Base-by-base conservation (phyloP, 2,888 invertebrate species). In the Acrobeloides nanus region DNA sequence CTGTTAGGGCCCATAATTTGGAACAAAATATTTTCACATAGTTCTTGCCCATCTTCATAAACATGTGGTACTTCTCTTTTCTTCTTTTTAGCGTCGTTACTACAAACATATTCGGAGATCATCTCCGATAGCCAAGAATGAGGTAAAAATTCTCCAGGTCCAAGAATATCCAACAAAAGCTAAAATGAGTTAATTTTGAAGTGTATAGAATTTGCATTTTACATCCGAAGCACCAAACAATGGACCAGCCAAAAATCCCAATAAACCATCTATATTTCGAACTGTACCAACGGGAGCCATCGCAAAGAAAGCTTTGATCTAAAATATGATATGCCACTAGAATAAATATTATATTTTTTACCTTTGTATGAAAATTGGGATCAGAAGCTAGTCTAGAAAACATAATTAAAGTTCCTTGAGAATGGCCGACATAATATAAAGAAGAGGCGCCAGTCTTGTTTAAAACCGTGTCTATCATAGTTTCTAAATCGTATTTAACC, bases 1-100 rank as follows among this genome's bases (percentile, higher is more conserved):
- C 43, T 40, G 33, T 57, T 51, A n/a, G 48, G 70, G 86, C 87
- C 87, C 57, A 81, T 81, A 1, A 86, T 61, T 7, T 83, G 74
- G 68, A 86, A 86, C 48, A 87, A 59, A 0, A 82, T 68, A 70
- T 84, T 84, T 63, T 82, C 81, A 71, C 87, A 87, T 41, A 86
- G 78, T n/a, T n/a, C n/a, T n/a, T n/a, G n/a, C n/a, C n/a, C n/a
- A n/a, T n/a, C n/a, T n/a, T n/a, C n/a, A n/a, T n/a, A n/a, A n/a
- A n/a, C n/a, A n/a, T n/a, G n/a, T n/a, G n/a, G n/a, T n/a, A n/a
- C n/a, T n/a, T n/a, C n/a, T n/a, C n/a, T n/a, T n/a, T n/a, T n/a
- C 45, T 76, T 76, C 66, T 81, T 79, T 51, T 42, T 82, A 81
- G 46, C 79, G 76, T 38, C 79, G 76, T 53, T 25, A 18, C 43